Base-by-base conservation (phyloP, 35 echinoderm and acorn worm species). In the Strongylocentrotus purpuratus region DNA sequence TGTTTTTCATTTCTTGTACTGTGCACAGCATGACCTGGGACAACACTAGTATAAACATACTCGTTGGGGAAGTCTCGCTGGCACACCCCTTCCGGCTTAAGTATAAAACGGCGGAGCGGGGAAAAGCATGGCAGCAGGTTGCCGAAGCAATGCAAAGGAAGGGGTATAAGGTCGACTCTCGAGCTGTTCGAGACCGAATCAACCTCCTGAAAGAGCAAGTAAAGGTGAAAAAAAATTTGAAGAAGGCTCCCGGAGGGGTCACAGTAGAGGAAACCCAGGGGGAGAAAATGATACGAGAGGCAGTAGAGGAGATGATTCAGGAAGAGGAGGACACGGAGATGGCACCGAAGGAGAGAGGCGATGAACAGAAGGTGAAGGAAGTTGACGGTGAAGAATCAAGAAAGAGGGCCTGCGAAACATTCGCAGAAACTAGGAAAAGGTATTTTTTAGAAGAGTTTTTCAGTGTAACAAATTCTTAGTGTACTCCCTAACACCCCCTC, bases 401-500 rank as follows among this genome's bases (percentile, higher is more conserved):
- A 85, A 92, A 92, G 48, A 45, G 95, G 31, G 88, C 87, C 2
- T 95, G 88, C 70, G 95, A 92, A 47, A 92, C 95, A 33, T 92
- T 92, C 33, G 95, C 87, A 70, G 88, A 95, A 65, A 95, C 46
- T 8, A 95, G 20, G n/a, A 95, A 92, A 47, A 95, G 95, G 95
- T 92, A 91, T 45, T 17, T 31, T 45, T 45, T 9, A 91, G 88
- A 91, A 41, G 22, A 31, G 8, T 86, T 86, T 31, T 86, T 22
- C 9, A 8, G 7, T 86, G 2, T 2, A 86, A 86, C 0, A 17
- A 86, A 86, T 31, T 86, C 9, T 86, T 17, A 9, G 85, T 17
- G 32, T 11, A 86, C 85, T 31, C 9, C 20, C 28, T 31, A 41
- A 41, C 35, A 41, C 0, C 35, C 85, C 32, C 85, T 86, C 85